These are phyloP conservation scores for Cephus spinipes DNA, from an alignment of 2,888 invertebrate species.

Conservation along the genomic window DNA sequence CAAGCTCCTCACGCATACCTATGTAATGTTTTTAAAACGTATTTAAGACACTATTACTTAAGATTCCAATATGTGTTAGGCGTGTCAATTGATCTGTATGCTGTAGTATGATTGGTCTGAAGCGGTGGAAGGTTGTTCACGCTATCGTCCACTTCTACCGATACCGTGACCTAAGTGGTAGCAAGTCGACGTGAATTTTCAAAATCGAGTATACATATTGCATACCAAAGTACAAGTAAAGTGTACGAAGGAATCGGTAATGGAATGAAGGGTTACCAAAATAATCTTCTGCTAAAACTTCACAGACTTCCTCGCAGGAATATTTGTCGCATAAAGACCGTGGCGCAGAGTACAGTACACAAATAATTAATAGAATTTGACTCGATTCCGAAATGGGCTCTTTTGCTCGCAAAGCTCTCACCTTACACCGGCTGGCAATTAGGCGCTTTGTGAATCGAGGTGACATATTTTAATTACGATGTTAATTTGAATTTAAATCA, in stretches of 20 bases:
- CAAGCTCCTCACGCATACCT: no score
- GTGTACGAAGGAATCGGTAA: not conserved
- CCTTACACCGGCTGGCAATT: constrained; percentile 14
- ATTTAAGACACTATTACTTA: not conserved
- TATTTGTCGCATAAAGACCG: not conserved
- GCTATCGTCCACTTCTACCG: not conserved
- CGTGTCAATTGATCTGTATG: not conserved
- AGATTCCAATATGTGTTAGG: not conserved
- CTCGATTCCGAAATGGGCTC: not conserved
- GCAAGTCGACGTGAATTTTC: not conserved
- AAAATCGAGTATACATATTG: not conserved
- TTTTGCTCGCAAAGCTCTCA: not conserved
- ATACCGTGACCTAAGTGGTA: not conserved
- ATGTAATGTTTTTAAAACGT: no score
- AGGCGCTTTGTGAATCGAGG: constrained; percentile 25
- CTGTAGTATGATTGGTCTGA: not conserved
- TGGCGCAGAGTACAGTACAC: not conserved
- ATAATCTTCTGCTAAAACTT: not conserved
- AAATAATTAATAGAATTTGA: not conserved
- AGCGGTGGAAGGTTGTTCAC: not conserved
- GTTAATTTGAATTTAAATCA: constrained; percentile 27
- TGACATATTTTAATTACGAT: constrained; percentile 27
- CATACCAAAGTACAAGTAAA: not conserved
- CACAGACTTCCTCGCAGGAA: not conserved
- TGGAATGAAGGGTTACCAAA: not conserved